Conservation (phyloP, 2,797 vertebrate genomes). For the Babyrousa celebensis region DNA sequence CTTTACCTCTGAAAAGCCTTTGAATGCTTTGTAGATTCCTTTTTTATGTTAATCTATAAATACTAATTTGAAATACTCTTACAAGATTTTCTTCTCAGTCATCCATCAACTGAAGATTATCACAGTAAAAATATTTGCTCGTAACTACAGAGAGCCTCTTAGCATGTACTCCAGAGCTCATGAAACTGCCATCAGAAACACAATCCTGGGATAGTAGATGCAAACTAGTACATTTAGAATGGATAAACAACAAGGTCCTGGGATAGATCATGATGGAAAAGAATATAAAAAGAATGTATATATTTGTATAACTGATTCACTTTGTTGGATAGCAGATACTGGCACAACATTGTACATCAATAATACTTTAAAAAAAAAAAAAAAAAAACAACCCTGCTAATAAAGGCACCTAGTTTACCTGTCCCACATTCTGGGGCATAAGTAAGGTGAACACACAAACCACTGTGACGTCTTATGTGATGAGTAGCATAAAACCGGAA, state of each 20-base stretch:
- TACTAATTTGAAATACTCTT: background rate
- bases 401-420: background rate
- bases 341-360: too few relatives aligned
- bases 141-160: background rate
- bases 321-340: too few relatives aligned
- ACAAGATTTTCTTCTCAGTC: background rate
- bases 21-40: background rate
- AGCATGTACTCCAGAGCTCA: background rate
- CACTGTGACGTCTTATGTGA: background rate
- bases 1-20: conserved; percentile 8
- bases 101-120: background rate
- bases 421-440: background rate
- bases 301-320: too few relatives aligned
- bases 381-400: too few relatives aligned
- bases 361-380: too few relatives aligned
- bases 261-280: too few relatives aligned
- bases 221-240: too few relatives aligned
- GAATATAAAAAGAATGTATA: too few relatives aligned
- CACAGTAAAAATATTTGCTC: background rate
- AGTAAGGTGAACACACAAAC: too few relatives aligned
- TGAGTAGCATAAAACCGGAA: background rate
- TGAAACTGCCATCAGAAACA: background rate
- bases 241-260: too few relatives aligned
- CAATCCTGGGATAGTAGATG: background rate
- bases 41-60: background rate